A percentile compares a stretch with the other conserved stretches of the same genome.
phyloP scores from a whole-genome alignment of 2,797 vertebrate genomes.

The Meriones psammophilus region DNA sequence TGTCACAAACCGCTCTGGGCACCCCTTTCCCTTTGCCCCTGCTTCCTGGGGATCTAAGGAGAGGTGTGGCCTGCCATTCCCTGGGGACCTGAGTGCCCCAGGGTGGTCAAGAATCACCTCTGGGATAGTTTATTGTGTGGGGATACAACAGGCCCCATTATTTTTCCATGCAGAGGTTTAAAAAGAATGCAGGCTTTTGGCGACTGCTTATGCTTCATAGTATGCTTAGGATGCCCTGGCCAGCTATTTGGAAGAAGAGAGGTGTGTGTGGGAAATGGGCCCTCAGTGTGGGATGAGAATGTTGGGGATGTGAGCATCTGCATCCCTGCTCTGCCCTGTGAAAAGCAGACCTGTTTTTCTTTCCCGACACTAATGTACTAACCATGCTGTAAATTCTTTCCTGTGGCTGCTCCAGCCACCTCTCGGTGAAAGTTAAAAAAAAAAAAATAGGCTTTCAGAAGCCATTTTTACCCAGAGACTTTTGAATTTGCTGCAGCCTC shows the following conservation, averaged over 20 bases:
- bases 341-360: background rate
- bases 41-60: background rate
- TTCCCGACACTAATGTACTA: background rate
- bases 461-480: background rate
- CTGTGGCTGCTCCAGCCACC: background rate
- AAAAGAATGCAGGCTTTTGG: background rate
- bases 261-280: too few species aligned
- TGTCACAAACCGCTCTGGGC: background rate
- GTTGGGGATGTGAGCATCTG: accelerated
- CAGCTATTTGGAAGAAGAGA: background rate
- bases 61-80: background rate
- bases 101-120: background rate
- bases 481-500: slow-evolving; percentile 2
- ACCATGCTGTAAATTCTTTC: background rate
- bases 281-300: background rate
- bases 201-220: background rate
- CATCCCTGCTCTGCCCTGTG: background rate
- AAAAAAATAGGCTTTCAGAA: slow-evolving; percentile 55
- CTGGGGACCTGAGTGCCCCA: background rate
- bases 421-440: slow-evolving; percentile 34
- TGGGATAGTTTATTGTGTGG: too few species aligned
- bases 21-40: accelerated
- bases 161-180: background rate
- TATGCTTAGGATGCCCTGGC: background rate
- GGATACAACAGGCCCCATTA: background rate